These are phyloP conservation scores for Drosophila hamatofila DNA, from an alignment of 2,888 invertebrate species.

Conservation along the genomic window DNA sequence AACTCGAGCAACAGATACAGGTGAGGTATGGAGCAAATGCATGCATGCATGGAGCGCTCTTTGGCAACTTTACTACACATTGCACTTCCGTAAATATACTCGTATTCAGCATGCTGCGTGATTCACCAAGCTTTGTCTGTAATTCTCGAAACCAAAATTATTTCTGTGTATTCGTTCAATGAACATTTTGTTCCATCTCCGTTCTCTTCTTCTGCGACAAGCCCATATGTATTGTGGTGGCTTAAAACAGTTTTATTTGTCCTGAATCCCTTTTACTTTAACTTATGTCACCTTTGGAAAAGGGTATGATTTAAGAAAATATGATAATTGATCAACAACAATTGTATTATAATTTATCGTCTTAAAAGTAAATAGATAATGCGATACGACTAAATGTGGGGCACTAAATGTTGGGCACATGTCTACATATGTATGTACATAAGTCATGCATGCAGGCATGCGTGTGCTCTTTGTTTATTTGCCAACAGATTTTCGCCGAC, in stretches of 20 bases:
- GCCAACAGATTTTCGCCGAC: conserved; percentile 59
- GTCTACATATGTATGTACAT: no score
- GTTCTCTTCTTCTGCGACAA: conserved; percentile 16
- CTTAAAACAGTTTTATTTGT: no score
- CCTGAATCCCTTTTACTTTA: no score
- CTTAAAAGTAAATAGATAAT: conserved; percentile 4
- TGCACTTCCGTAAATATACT: conserved; percentile 6
- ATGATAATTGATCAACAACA: not conserved
- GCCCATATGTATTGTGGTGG: no score
- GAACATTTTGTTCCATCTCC: conserved; percentile 13
- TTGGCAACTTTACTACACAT: conserved; percentile 1
- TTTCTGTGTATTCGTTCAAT: conserved; percentile 44
- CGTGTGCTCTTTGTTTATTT: conserved; percentile 46
- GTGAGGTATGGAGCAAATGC: conserved; percentile 85
- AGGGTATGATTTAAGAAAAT: no score
- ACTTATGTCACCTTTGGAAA: no score
- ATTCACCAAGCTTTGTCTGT: conserved; percentile 54
- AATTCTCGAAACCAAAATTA: conserved; percentile 21
- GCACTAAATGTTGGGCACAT: conserved; percentile 19
- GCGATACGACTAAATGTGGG: conserved; percentile 20
- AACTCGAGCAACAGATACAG: conserved; percentile 91
- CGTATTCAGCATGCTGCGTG: conserved; percentile 41
- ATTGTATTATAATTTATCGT: not conserved
- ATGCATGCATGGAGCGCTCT: conserved; percentile 12
- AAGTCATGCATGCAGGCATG: not conserved